Evolutionary conservation across 2,888 invertebrate genomes (phyloP), one percentile per base, ranked within the genome.

Genomic region (Ommatoiulus sabulosus): DNA sequence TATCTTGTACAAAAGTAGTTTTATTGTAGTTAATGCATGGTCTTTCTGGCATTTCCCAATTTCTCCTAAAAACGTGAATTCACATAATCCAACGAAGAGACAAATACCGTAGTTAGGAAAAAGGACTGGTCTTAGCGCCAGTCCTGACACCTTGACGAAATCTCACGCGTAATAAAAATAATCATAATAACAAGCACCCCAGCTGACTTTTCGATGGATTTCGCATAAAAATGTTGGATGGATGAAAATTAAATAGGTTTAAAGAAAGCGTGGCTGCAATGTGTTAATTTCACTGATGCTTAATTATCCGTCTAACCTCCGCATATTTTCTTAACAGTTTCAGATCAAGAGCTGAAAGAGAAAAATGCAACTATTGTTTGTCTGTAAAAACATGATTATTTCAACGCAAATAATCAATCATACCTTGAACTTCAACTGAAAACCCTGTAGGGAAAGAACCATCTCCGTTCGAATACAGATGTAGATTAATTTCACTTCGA

Each of bases 381-480:
- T 20, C 17, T 72, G 72, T 44, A 72, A 80, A 87, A 43, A 84
- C 17, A 44, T 48, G 72, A 24, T 15, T 24, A 24, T 24, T 72
- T 72, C 24, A 24, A 24, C 72, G 8, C 24, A 35, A 46, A 52
- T 7, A 80, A 46, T 35, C 8, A 20, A 43, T 43, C 43, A 43
- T 86, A 88, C 88, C 88, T 88, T 88, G 88, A 88, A 88, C 86
- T 86, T 88, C 88, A 57, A 88, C 86, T 1, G 88, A 86, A 63
- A 88, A 88, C 35, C 88, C 88, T n/a, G 88, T 88, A 43, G 88
- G 88, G 86, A 86, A 88, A 17, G 88, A 88, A 17, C 88, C 88
- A 72, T 88, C 88, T 1, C 88, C 88, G 12, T 17, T 57, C 15
- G 88, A 86, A 15, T 44, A 84, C 20, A 88, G 57, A 5, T 88